Base-by-base conservation (phyloP, 2,888 invertebrate genomes). In the Laothoe populi region DNA sequence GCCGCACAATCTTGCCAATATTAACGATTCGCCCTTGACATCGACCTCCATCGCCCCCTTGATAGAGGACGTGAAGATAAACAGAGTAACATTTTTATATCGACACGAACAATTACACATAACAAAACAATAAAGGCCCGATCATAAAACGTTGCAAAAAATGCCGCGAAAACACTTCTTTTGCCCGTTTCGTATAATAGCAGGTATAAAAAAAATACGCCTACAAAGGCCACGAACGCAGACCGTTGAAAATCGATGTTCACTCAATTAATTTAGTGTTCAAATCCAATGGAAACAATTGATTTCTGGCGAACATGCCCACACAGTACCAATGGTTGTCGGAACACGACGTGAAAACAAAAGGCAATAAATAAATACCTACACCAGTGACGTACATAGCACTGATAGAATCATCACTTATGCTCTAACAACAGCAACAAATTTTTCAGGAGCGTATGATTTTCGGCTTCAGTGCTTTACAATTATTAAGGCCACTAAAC, bases 241-340 rank as follows among this genome's bases (percentile, higher is more conserved):
- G 61, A 72, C 72, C 72, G 70, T 68, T 61, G 59, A 69, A 63
- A 74, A 73, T 74, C 60, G 63, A 64, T 59, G 60, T 66, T 66
- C 64, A 75, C 73, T 69, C 74, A 72, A 73, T 64, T 63, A 53
- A 59, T 72, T 69, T 68, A 69, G 68, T 66, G 67, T 61, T 66
- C 67, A 70, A 71, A 74, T 72, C 66, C 66, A 67, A 53, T 53
- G 53, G 53, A 67, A 68, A 69, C 66, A 67, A 71, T 70, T 66
- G 65, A 63, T 70, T 70, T 67, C 68, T 66, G 65, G 61, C 42
- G 61, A 65, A 61, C 46, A 63, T 59, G 62, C 66, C 67, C 61
- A 66, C 66, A 53, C 60, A 66, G 59, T 59, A 63, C 4, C 63
- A 46, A 63, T 59, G 61, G 66, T 66, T 63, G 63, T 59, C 53